phyloP scores from a whole-genome alignment of 2,888 invertebrate species.

The Dichetophora obliterata region DNA sequence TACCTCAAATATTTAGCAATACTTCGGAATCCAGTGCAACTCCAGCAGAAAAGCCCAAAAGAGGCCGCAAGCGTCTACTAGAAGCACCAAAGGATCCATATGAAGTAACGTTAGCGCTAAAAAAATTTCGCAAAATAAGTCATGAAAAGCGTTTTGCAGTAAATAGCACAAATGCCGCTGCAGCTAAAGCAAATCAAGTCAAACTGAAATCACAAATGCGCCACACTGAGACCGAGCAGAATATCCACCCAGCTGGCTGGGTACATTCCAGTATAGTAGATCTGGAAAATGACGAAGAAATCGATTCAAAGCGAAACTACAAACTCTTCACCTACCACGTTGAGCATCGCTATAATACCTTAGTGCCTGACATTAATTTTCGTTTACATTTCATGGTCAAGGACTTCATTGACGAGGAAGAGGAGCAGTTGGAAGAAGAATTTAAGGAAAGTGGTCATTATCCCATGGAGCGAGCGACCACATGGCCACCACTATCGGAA shows the following conservation, averaged over 20 bases:
- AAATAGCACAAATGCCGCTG: slow-evolving; percentile 4
- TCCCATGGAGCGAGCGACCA: slow-evolving; percentile 27
- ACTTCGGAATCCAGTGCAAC: slow-evolving; percentile 31
- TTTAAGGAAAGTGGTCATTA: background rate
- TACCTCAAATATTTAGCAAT: slow-evolving; percentile 36
- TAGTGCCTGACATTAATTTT: slow-evolving; percentile 64
- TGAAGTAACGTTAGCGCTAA: slow-evolving; percentile 56
- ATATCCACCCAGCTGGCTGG: slow-evolving; percentile 62
- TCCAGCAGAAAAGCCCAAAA: slow-evolving; percentile 51
- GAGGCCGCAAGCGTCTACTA: slow-evolving; percentile 56
- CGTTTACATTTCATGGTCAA: slow-evolving; percentile 63
- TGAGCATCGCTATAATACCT: slow-evolving; percentile 66
- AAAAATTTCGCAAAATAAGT: slow-evolving; percentile 57
- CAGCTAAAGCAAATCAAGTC: slow-evolving; percentile 38
- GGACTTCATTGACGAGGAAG: slow-evolving; percentile 62
- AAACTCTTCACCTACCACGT: slow-evolving; percentile 64
- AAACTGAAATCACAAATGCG: background rate
- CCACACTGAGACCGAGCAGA: slow-evolving; percentile 53
- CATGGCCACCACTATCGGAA: slow-evolving; percentile 56
- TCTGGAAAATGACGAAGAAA: slow-evolving; percentile 61
- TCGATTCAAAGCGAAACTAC: slow-evolving; percentile 66
- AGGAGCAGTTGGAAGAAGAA: slow-evolving; percentile 50
- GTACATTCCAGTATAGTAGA: slow-evolving; percentile 61
- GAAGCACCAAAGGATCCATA: slow-evolving; percentile 57
- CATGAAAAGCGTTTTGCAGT: slow-evolving; percentile 58